A percentile compares a stretch with the other conserved stretches of the same genome.
Conservation (phyloP, 92 coral and sea anemone genomes). For the Anthopleura xanthogrammica region DNA sequence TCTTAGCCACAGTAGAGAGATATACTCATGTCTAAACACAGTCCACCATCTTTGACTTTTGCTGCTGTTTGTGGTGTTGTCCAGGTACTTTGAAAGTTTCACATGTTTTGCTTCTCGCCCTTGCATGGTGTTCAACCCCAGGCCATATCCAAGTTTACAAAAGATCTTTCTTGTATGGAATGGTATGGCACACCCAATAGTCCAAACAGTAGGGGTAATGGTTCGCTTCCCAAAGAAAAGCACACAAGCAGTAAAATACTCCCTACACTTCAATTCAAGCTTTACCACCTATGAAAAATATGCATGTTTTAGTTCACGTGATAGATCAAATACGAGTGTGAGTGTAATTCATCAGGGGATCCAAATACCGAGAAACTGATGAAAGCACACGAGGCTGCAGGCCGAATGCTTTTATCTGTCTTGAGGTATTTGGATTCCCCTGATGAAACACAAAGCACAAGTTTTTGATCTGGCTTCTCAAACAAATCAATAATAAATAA, state of each 20-base stretch:
- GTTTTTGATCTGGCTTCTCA: no score
- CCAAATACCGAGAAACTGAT: no score
- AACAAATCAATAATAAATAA: no score
- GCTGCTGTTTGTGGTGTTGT: conserved; percentile 30
- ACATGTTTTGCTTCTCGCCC: conserved; percentile 47
- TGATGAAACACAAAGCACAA: no score
- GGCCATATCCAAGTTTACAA: conserved; percentile 47
- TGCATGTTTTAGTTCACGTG: background rate
- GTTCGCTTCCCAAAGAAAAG: background rate
- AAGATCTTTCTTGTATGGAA: conserved; percentile 42
- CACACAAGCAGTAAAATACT: background rate
- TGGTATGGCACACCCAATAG: conserved; percentile 57
- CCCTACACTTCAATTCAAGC: background rate
- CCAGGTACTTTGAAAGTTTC: conserved; percentile 28
- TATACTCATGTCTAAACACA: conserved; percentile 49
- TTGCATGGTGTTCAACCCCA: conserved; percentile 52
- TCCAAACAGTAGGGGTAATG: conserved; percentile 49
- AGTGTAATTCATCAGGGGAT: no score
- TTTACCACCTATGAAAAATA: background rate
- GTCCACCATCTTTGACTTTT: conserved; percentile 52
- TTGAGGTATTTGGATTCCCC: no score
- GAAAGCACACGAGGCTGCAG: no score
- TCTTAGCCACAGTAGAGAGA: conserved; percentile 45
- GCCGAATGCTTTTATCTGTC: no score
- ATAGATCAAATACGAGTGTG: no score